Evolutionary conservation across 2,113 vertebrate species (phyloP).

Genomic region (Thermophis baileyi): DNA sequence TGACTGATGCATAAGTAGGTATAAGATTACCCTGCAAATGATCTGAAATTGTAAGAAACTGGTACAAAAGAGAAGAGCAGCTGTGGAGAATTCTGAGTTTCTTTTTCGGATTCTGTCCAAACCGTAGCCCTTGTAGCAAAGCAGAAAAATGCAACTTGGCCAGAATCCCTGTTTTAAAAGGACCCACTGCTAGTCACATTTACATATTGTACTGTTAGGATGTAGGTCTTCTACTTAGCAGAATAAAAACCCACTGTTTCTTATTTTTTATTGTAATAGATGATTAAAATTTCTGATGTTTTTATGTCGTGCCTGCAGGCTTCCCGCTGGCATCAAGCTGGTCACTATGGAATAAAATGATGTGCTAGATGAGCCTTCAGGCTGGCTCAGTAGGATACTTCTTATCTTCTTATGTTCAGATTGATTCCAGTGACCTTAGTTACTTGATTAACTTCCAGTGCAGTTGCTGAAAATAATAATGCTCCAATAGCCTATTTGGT

Average conservation of each 20-base stretch:
- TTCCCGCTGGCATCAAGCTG: not conserved
- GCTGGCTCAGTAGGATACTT: not conserved
- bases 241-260: not conserved
- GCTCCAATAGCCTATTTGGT: not conserved
- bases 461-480: not conserved
- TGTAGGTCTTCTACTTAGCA: not conserved
- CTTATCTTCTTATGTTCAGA: not conserved
- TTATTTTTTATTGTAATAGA: conserved; percentile 22
- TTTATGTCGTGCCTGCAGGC: not conserved
- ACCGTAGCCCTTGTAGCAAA: not conserved
- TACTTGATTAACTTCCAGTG: not conserved
- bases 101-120: not conserved
- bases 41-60: not conserved
- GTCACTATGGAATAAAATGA: not conserved
- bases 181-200: not conserved
- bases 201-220: not conserved
- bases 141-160: not conserved
- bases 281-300: not conserved
- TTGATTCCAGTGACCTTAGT: not conserved
- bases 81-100: not conserved
- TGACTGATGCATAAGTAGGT: not conserved
- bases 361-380: not conserved
- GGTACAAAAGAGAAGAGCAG: not conserved
- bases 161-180: not conserved
- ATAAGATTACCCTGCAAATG: not conserved